phyloP scores from a whole-genome alignment of 1,140 invertebrate species.

The Ceratina australensis region DNA sequence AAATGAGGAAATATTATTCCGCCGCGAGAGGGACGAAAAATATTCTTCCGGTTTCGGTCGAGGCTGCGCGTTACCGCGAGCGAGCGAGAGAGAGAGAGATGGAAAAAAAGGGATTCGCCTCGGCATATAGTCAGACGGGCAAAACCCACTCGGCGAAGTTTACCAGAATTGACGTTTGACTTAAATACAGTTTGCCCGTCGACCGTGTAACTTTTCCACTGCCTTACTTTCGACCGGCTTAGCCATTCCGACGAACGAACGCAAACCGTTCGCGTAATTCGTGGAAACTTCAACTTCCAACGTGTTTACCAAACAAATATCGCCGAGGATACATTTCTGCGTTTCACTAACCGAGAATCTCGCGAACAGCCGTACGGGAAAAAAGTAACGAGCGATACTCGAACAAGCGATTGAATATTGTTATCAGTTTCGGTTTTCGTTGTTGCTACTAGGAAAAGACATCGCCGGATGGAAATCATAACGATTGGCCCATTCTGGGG shows the following conservation, averaged over 20 bases:
- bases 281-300: neutral
- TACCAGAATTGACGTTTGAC: constrained; percentile 17
- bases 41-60: neutral
- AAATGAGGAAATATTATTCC: constrained; percentile 33
- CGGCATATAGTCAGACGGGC: neutral
- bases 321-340: neutral
- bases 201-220: constrained; percentile 11
- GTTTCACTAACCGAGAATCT: neutral
- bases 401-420: constrained; percentile 1
- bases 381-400: too few species aligned
- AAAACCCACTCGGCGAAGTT: constrained; percentile 26
- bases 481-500: constrained; percentile 38
- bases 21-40: constrained; percentile 18
- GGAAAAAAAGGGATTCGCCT: neutral
- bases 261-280: neutral
- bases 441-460: neutral
- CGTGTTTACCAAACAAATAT: constrained; percentile 4
- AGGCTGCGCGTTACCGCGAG: too few species aligned
- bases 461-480: constrained; percentile 26
- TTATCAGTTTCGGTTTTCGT: constrained; percentile 18
- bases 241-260: neutral
- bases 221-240: neutral
- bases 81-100: too few species aligned
- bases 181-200: constrained; percentile 32
- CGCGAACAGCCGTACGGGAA: neutral